phyloP scores from a whole-genome alignment of 2,113 vertebrate genomes.

The Leucosticte australis region DNA sequence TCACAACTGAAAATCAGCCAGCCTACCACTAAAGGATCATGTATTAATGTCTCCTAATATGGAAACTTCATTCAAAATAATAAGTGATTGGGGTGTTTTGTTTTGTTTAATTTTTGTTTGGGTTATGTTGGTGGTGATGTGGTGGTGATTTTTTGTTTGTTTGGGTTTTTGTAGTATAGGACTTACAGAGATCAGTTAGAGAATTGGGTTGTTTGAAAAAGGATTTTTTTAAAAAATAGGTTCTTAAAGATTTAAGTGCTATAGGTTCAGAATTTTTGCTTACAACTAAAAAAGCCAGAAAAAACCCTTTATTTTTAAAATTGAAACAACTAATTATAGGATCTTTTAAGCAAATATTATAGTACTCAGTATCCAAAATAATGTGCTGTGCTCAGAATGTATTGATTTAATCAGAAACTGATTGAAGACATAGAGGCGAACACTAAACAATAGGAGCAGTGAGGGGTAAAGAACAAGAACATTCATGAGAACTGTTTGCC shows the following conservation, averaged over 20 bases:
- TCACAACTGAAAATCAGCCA: background rate
- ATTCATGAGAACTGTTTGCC: background rate
- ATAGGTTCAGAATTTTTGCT: background rate
- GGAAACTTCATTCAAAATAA: background rate
- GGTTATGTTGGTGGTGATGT: background rate
- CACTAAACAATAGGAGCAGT: background rate
- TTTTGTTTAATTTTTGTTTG: background rate
- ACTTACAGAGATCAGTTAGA: background rate
- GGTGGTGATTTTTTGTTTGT: background rate
- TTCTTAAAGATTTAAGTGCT: background rate
- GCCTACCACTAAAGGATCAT: background rate
- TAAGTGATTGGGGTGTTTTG: background rate
- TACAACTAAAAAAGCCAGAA: background rate
- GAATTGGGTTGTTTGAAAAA: background rate
- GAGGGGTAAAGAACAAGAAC: background rate
- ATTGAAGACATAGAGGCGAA: background rate
- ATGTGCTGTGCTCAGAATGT: background rate
- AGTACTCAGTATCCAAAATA: background rate
- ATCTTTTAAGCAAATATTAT: background rate
- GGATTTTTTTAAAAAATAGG: accelerated
- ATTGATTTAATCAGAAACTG: slow-evolving; percentile 11
- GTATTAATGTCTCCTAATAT: background rate
- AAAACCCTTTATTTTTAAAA: background rate
- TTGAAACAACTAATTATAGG: background rate
- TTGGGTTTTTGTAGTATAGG: background rate